Base-by-base conservation (phyloP, 2,888 invertebrate species). In the Spodoptera picta region DNA sequence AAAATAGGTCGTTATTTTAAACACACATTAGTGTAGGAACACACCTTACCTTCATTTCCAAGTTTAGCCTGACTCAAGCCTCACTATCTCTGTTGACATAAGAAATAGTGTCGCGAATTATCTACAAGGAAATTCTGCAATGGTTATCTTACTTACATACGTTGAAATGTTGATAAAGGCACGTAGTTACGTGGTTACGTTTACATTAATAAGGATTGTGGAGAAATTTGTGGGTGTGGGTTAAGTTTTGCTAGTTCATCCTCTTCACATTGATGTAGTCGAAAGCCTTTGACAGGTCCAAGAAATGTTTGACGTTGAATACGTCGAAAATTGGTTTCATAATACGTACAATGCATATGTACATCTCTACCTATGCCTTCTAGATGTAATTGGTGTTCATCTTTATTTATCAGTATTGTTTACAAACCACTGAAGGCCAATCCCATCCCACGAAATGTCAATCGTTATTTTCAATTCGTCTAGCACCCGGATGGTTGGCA, bases 41-140 rank as follows among this genome's bases (percentile, higher is more conserved):
- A 72, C 76, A 43, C 76, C 72, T 75, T 36, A 52, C 27, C 52
- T 27, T 36, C 14, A 50, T 48, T 59, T 51, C 74, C 52, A 51
- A 48, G 57, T 75, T 64, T 55, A 61, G 5, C 41, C 54, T 65
- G 73, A 75, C 64, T 75, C 73, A 75, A 69, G 41, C 31, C 6
- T 27, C 14, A 24, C 50, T 79, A 70, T 73, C 79, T 43, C 27
- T 59, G 49, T 68, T 62, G 66, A 79, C 77, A 73, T 45, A 78
- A 75, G 81, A 63, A 81, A 79, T 65, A 78, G 68, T 79, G 79
- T 75, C 79, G 69, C 65, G 54, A 80, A 71, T 74, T 75, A 80
- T 78, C 80, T 77, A 69, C 64, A 71, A 80, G 78, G 80, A 78
- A 77, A 74, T 73, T 77, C 60, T 73, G 74, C 74, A 69, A 47